Percentiles rank a stretch among this genome's conserved stretches.
Evolutionary conservation across 2,888 invertebrate species (phyloP).

Genomic region (Tenthredo notha): DNA sequence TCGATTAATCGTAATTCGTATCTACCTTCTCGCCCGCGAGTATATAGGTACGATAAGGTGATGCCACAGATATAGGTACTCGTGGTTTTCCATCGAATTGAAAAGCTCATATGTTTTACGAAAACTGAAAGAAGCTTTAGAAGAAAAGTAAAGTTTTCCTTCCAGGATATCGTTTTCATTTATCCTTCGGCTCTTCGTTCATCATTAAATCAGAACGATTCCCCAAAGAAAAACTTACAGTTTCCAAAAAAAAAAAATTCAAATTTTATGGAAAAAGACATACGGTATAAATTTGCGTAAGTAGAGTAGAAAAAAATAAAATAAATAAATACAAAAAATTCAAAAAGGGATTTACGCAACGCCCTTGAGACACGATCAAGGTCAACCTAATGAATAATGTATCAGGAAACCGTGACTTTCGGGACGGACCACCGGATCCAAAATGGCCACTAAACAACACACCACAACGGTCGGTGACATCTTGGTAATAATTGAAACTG

Average conservation of each 20-base stretch:
- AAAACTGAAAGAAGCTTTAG: no score
- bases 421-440: conserved; percentile 52
- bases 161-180: not conserved
- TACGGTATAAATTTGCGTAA: not conserved
- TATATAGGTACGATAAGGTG: no score
- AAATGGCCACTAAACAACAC: conserved; percentile 30
- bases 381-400: conserved; percentile 50
- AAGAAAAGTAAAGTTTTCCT: no score
- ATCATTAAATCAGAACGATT: no score
- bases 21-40: no score
- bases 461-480: conserved; percentile 40
- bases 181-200: no score
- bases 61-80: no score
- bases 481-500: conserved; percentile 29
- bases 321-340: not conserved
- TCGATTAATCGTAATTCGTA: conserved; percentile 18
- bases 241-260: no score
- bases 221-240: no score
- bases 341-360: conserved; percentile 45
- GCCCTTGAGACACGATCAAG: conserved; percentile 49
- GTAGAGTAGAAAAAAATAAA: not conserved
- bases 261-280: no score
- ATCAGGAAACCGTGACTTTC: conserved; percentile 52
- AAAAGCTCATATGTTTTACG: no score
- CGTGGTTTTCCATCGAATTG: no score